These are phyloP conservation scores for Cyclina sinensis DNA, from an alignment of 1,140 invertebrate species.

Conservation along the genomic window DNA sequence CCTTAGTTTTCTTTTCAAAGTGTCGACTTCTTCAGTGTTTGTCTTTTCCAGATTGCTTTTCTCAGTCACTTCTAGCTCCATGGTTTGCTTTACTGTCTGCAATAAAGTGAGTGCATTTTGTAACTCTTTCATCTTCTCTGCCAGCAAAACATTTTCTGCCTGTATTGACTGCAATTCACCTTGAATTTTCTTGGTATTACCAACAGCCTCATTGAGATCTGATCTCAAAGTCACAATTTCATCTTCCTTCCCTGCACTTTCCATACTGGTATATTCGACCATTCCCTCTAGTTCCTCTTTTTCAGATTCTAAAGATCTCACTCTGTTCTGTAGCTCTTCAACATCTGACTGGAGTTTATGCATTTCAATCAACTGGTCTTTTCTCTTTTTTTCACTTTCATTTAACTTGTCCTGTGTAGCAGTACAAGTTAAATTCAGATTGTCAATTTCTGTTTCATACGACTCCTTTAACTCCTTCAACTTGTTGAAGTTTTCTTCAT, in stretches of 20 bases:
- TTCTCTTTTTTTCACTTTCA: constrained; percentile 27
- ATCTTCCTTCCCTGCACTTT: constrained; percentile 60
- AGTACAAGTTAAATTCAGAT: constrained; percentile 13
- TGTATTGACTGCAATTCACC: background rate
- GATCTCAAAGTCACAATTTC: constrained; percentile 5
- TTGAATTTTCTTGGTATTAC: constrained; percentile 6
- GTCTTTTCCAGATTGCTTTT: background rate
- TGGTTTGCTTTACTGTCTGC: constrained; percentile 22
- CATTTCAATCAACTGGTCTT: constrained; percentile 37
- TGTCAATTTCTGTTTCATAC: constrained; percentile 49
- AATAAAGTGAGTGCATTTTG: constrained; percentile 31
- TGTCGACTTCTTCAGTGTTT: background rate
- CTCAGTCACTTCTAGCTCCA: background rate
- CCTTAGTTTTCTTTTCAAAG: constrained; percentile 23
- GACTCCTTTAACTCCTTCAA: background rate
- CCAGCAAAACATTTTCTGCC: constrained; percentile 1
- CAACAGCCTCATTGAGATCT: background rate
- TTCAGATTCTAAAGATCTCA: constrained; percentile 27
- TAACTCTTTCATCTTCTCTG: background rate
- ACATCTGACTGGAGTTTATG: constrained; percentile 2
- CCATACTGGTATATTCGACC: constrained; percentile 56
- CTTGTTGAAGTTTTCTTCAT: background rate
- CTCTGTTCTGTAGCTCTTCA: constrained; percentile 9
- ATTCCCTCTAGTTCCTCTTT: constrained; percentile 63
- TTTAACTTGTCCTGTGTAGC: constrained; percentile 17